Conservation (phyloP, 2,797 vertebrate genomes). For the Schizopygopsis malacanthus region DNA sequence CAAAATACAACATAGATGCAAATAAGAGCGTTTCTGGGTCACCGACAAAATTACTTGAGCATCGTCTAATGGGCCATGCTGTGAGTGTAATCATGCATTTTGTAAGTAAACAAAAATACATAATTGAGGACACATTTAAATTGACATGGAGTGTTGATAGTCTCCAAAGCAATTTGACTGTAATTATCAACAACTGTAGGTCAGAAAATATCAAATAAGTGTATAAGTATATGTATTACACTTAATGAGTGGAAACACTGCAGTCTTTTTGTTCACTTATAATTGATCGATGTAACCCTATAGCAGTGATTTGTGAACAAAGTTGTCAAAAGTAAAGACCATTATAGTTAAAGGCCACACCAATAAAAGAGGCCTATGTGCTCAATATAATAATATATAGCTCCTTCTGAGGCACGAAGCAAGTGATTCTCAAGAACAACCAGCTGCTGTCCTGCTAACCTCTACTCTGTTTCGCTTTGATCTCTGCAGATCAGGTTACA, state of each 20-base stretch:
- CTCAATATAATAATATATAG: constrained; percentile 2
- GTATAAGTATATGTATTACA: background rate
- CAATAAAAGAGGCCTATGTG: background rate
- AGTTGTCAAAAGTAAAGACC: constrained; percentile 10
- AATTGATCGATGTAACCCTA: background rate
- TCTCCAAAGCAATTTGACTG: constrained; percentile 4
- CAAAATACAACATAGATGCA: constrained; percentile 24
- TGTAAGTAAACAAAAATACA: constrained; percentile 1
- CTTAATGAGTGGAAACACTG: background rate
- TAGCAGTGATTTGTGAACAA: background rate
- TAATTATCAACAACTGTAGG: background rate
- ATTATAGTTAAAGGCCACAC: background rate
- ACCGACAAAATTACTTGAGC: background rate
- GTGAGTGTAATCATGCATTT: background rate
- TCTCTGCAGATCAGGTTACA: constrained; percentile 34
- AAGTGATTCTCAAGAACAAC: constrained; percentile 36
- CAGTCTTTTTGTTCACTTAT: background rate
- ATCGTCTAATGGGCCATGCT: constrained; percentile 4
- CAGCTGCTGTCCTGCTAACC: constrained; percentile 35
- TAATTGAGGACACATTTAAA: constrained; percentile 9
- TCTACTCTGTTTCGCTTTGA: constrained; percentile 26
- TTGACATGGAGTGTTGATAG: background rate
- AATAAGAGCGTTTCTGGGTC: constrained; percentile 17
- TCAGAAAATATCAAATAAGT: background rate
- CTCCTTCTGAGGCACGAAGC: background rate